phyloP scores from a whole-genome alignment of 2,888 invertebrate genomes.

The Cephus pygmeus region DNA sequence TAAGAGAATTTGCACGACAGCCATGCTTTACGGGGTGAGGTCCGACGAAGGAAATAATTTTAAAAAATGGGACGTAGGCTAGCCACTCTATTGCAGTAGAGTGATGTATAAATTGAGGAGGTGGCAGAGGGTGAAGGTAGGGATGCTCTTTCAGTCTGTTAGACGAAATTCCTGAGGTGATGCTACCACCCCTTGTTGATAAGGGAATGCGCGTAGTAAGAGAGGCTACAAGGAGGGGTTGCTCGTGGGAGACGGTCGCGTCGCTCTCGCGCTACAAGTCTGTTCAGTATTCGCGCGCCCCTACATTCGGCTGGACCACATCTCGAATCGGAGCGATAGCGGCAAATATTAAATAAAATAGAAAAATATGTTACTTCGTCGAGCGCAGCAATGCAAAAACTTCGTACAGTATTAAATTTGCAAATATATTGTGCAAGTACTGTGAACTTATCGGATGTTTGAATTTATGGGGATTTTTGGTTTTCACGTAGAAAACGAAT shows the following conservation, averaged over 20 bases:
- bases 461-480: background rate
- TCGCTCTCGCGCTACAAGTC: slow-evolving; percentile 50
- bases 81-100: background rate
- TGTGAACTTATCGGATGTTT: background rate
- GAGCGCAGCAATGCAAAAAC: background rate
- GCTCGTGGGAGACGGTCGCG: slow-evolving; percentile 40
- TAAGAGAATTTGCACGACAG: background rate
- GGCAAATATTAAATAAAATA: background rate
- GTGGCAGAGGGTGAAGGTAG: background rate
- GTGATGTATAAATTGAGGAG: background rate
- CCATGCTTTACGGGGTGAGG: background rate
- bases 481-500: background rate
- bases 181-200: slow-evolving; percentile 22
- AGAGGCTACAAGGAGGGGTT: slow-evolving; percentile 49
- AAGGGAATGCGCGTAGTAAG: slow-evolving; percentile 53
- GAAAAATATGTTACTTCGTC: background rate
- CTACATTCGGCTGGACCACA: slow-evolving; percentile 50
- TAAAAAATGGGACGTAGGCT: background rate
- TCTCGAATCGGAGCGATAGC: slow-evolving; percentile 4
- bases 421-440: background rate
- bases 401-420: background rate
- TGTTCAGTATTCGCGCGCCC: slow-evolving; percentile 59
- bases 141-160: background rate
- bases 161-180: background rate
- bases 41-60: background rate